These are phyloP conservation scores for Nomada hirtipes DNA, from an alignment of 2,888 invertebrate genomes.

Conservation along the genomic window DNA sequence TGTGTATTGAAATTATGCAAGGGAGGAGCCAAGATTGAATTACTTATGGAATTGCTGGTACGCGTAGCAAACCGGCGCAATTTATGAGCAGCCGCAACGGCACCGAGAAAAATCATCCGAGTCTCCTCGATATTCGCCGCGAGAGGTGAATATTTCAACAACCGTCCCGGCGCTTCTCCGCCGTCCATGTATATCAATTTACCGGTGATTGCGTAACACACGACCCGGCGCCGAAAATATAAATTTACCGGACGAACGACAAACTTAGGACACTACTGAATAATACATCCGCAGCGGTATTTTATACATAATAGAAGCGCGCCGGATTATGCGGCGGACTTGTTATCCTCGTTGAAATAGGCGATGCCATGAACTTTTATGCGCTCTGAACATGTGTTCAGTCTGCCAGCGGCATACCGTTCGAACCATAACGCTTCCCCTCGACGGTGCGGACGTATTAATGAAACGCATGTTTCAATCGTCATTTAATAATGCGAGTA, in stretches of 20 bases:
- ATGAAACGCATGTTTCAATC: no score
- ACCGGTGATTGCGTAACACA: conserved; percentile 35
- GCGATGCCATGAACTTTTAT: conserved; percentile 10
- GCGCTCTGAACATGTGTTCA: conserved; percentile 1
- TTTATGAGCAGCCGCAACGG: conserved; percentile 66
- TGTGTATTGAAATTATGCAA: conserved; percentile 67
- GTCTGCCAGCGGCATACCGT: no score
- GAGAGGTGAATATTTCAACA: conserved; percentile 58
- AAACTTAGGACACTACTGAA: conserved; percentile 27
- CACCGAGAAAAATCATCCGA: conserved; percentile 67
- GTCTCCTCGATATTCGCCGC: conserved; percentile 61
- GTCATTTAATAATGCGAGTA: no score
- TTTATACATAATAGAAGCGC: conserved; percentile 9
- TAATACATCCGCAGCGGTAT: conserved; percentile 41
- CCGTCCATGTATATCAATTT: conserved; percentile 48
- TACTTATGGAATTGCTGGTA: conserved; percentile 75
- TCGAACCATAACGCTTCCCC: not conserved
- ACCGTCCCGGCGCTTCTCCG: not conserved
- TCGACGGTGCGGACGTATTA: no score
- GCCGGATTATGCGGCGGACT: not conserved
- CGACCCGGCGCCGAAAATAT: conserved; percentile 29
- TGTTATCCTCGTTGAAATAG: not conserved
- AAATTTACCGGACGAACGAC: conserved; percentile 21
- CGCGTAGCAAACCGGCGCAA: conserved; percentile 68
- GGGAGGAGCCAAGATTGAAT: conserved; percentile 75